Base-by-base conservation (phyloP, 2,113 vertebrate genomes). In the Propithecus coquereli region DNA sequence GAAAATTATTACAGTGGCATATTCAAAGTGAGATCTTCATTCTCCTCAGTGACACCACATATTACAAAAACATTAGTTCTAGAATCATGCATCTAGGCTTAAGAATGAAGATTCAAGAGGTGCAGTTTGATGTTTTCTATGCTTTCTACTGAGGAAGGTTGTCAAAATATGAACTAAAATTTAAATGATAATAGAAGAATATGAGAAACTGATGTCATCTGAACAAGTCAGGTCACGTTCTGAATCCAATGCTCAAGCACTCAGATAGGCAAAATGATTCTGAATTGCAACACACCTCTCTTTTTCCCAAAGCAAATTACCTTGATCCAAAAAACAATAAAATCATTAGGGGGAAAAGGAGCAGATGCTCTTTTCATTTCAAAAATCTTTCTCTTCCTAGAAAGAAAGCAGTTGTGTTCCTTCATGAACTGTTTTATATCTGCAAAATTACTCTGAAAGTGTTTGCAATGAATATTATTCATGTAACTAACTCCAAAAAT, bases 141-240 rank as follows among this genome's bases (percentile, higher is more conserved):
- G n/a, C 30, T 71, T 90, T 63, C 80, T 57, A 20, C 37, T 45
- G 27, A 57, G 71, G 50, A 79, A 91, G n/a, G 32, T 10, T 81
- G 70, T 93, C 65, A 90, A 95, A 95, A 88, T 54, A 93, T 27
- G 18, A 87, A 63, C 13, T 6, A 50, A 43, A 79, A 94, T 88
- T 68, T 88, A 92, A 95, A 90, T 81, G 43, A 90, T 11, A 45
- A 84, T 7, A 65, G 57, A 83, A 77, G 32, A 91, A 52, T 59
- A 20, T 5, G 50, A 82, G 47, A 80, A 80, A 61, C 20, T 52
- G 50, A 37, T 17, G 2, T 68, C 43, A 87, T 50, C 5, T 40
- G 25, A 94, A 61, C 10, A 77, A 80, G 32, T 54, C 52, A 76
- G 77, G 66, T 34, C 74, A 70, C 18, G 52, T 23, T 87, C 57